Evolutionary conservation across 2,888 invertebrate genomes (phyloP).

Genomic region (Hesperia comma): DNA sequence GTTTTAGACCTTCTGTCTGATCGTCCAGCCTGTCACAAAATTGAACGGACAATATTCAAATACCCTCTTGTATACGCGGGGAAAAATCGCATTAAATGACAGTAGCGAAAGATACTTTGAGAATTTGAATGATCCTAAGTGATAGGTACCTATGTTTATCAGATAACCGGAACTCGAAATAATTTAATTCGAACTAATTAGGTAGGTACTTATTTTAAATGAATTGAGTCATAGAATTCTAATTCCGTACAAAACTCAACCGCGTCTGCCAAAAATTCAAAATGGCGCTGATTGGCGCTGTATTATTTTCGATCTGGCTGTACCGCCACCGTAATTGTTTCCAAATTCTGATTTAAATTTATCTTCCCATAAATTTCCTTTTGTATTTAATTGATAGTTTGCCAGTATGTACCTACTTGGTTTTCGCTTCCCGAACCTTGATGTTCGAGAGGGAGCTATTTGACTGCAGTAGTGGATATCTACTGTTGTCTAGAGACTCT

Average conservation of each 20-base stretch:
- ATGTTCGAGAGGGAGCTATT: conserved; percentile 7
- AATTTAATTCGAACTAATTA: neutral
- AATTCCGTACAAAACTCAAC: conserved; percentile 16
- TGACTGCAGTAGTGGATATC: too few relatives aligned
- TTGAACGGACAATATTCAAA: too few relatives aligned
- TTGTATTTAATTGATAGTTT: conserved; percentile 32
- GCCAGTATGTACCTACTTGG: conserved; percentile 42
- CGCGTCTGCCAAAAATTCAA: conserved; percentile 36
- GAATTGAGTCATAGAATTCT: neutral
- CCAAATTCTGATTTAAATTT: conserved; percentile 39
- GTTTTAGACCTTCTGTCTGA: too few relatives aligned
- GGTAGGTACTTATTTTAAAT: neutral
- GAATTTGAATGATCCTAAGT: too few relatives aligned
- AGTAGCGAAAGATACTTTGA: too few relatives aligned
- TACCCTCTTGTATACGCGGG: too few relatives aligned
- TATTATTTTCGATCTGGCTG: conserved; percentile 22
- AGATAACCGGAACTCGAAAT: neutral
- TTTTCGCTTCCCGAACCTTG: conserved; percentile 40
- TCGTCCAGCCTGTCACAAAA: too few relatives aligned
- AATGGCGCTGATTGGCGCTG: conserved; percentile 36
- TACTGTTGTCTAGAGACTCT: too few relatives aligned
- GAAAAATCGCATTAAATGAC: too few relatives aligned
- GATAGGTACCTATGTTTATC: too few relatives aligned
- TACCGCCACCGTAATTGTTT: conserved; percentile 38
- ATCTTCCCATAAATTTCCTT: conserved; percentile 33